Base-by-base conservation (phyloP, 2,797 vertebrate species). In the Thripadectes ignobilis region DNA sequence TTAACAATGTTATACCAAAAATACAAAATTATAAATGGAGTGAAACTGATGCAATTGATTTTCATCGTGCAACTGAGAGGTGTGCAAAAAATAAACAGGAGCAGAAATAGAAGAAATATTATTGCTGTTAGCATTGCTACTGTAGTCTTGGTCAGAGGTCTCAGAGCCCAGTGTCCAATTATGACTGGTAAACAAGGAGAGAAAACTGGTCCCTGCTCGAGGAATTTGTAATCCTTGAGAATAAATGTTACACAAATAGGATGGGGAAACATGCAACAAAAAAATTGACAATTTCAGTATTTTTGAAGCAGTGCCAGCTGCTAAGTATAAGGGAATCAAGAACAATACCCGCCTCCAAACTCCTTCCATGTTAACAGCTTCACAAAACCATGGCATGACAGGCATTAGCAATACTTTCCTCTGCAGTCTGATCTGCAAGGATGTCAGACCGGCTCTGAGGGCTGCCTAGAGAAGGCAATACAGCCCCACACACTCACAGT, bases 31-130 rank as follows among this genome's bases (percentile, higher is more conserved):
- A 65, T 58, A 85, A 88, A 86, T 30, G 19, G 29, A 91, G 30
- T 41, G 32, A 89, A 92, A 93, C 52, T 27, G 57, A 79, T 92
- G 76, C 49, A 79, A 93, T 82, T 65, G 78, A 89, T 93, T 94
- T 89, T 87, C 49, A 71, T 39, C 67, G 79, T 0, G 1, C 45
- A 82, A 16, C 45, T 71, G 59, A 57, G 46, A 81, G 18, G n/a
- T 58, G 65, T 67, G 55, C 38, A 77, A 81, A 95, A 90, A 80
- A 78, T 57, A 89, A 89, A 51, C 21, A 46, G 39, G 34, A 49
- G 38, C 29, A 88, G 51, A 82, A 88, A 63, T 6, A 86, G 58
- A 74, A 85, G 86, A 81, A 79, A 46, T 24, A 46, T 52, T 61
- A 61, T 63, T 63, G 32, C 34, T 80, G 39, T 79, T 91, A 43